Base-by-base conservation (phyloP, 2,888 invertebrate species). In the Amphipyra tragopoginis region DNA sequence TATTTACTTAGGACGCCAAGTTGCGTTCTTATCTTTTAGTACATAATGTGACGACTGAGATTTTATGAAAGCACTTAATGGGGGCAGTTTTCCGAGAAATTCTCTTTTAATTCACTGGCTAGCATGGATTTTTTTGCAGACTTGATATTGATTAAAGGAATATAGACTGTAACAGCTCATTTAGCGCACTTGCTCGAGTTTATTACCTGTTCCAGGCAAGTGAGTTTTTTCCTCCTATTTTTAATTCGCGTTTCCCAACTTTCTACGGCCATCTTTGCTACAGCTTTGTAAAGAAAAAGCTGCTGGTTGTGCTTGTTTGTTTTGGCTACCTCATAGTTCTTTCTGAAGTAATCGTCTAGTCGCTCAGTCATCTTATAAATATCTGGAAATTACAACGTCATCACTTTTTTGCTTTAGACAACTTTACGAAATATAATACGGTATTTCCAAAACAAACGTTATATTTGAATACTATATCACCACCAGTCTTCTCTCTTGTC, bases 1-100 rank as follows among this genome's bases (percentile, higher is more conserved):
- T 87, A 87, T 88, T 88, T 87, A 81, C 76, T 87, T 86, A 86
- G 87, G 88, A 78, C 65, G 64, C 65, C 67, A 73, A 75, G 70
- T 77, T 75, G 73, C 65, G 62, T 53, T 74, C 63, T 65, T 79
- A 79, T 75, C 72, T 75, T 59, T 63, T 49, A 66, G 54, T 60
- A 48, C 55, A 59, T 70, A 72, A 79, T 68, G 48, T 54, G 48
- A 42, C 52, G 34, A 39, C 71, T 43, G 70, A 73, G 81, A 80
- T 73, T 70, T 62, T 64, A 73, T 61, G 63, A 58, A 64, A 62
- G 40, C 49, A 55, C 53, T 61, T 58, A 39, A 38, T 38, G 45
- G 26, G 50, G 21, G 34, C 10, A 54, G 49, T 43, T 61, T 67
- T 45, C 39, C 15, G 42, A 40, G 51, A 39, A 55, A 63, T 38